phyloP scores from a whole-genome alignment of 1,140 invertebrate genomes.

The Plectrocnemia conspersa region DNA sequence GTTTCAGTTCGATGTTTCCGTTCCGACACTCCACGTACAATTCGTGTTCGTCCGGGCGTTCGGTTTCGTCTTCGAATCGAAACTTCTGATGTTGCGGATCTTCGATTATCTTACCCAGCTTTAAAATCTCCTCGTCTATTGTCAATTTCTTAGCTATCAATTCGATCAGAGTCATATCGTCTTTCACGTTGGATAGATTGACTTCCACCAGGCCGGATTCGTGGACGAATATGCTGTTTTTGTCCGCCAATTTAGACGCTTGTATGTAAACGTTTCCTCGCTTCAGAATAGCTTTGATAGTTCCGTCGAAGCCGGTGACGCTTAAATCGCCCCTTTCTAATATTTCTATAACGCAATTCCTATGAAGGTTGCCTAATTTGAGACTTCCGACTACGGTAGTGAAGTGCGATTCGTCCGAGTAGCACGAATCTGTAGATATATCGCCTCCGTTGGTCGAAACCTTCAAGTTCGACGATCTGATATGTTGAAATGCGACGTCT shows the following conservation, averaged over 20 bases:
- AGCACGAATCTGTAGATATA: slow-evolving; percentile 48
- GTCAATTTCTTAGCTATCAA: slow-evolving; percentile 48
- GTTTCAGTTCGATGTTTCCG: slow-evolving; percentile 48
- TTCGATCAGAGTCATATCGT: slow-evolving; percentile 47
- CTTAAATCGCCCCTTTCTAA: slow-evolving; percentile 47
- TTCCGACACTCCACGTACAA: slow-evolving; percentile 50
- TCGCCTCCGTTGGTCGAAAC: slow-evolving; percentile 45
- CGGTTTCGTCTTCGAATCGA: slow-evolving; percentile 42
- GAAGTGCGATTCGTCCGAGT: slow-evolving; percentile 49
- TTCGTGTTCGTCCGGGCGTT: slow-evolving; percentile 40
- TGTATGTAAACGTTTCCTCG: slow-evolving; percentile 49
- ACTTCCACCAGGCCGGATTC: slow-evolving; percentile 50
- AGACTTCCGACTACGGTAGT: slow-evolving; percentile 48
- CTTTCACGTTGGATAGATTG: slow-evolving; percentile 43
- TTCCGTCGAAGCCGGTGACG: slow-evolving; percentile 48
- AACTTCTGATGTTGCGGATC: slow-evolving; percentile 48
- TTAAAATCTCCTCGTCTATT: slow-evolving; percentile 47
- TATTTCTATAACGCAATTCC: slow-evolving; percentile 47
- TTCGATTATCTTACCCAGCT: slow-evolving; percentile 46
- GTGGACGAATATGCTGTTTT: slow-evolving; percentile 51
- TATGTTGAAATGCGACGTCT: slow-evolving; percentile 44
- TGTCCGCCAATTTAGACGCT: slow-evolving; percentile 45
- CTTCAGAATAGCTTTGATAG: slow-evolving; percentile 46
- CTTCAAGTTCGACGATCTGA: slow-evolving; percentile 44
- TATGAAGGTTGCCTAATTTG: slow-evolving; percentile 43